Conservation (phyloP, 2,797 vertebrate genomes). For the Chelonia mydas region DNA sequence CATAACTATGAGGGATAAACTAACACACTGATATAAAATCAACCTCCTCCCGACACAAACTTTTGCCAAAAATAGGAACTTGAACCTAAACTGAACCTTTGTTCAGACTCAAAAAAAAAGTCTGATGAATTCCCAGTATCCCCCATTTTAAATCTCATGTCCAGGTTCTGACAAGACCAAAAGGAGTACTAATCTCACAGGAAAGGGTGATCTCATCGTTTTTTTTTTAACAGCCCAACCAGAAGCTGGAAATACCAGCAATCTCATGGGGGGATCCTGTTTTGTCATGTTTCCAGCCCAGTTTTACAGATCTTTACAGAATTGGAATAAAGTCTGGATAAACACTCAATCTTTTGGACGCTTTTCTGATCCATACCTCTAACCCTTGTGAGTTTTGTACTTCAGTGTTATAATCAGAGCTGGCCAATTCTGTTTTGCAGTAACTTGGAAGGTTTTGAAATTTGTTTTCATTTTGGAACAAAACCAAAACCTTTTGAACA, state of each 20-base stretch:
- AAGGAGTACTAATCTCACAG: not conserved
- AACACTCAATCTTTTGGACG: not conserved
- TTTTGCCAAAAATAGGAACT: slow-evolving; percentile 46
- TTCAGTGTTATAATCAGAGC: not conserved
- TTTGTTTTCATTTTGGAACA: slow-evolving; percentile 11
- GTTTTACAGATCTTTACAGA: not conserved
- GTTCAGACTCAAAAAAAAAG: not conserved
- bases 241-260: not conserved
- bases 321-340: not conserved
- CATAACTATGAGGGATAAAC: slow-evolving; percentile 30
- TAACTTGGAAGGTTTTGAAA: not conserved
- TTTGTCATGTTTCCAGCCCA: not conserved
- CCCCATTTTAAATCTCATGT: not conserved
- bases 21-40: slow-evolving; percentile 36
- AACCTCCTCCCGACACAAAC: not conserved
- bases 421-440: not conserved
- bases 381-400: not conserved
- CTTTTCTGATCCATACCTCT: slow-evolving; percentile 14
- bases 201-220: not conserved
- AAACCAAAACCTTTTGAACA: not conserved
- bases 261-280: not conserved
- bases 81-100: slow-evolving; percentile 19
- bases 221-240: not conserved
- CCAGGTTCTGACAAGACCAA: not conserved
- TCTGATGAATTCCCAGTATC: slow-evolving; percentile 1